Evolutionary conservation across 2,888 invertebrate species (phyloP), one percentile per base, ranked within the genome.

Genomic region (Proisotoma minuta): DNA sequence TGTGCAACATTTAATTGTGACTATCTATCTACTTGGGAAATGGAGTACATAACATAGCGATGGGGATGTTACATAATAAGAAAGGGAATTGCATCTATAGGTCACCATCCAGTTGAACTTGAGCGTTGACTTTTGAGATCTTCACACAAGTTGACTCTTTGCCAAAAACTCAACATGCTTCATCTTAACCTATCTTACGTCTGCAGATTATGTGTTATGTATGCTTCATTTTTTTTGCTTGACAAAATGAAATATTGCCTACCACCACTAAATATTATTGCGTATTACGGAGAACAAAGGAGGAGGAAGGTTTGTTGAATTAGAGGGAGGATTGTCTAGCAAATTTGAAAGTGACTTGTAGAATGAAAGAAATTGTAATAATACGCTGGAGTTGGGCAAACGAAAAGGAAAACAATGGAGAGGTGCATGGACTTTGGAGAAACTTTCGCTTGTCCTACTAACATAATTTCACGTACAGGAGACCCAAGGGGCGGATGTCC

Each of bases 371-470:
- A 43, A 43, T n/a, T 12, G 18, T 43, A 43, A 43, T 43, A 43
- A 43, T 43, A 43, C 15, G 43, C 43, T 43, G 43, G 43, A 43
- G 43, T 43, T 43, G 43, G 20, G 10, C 20, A 5, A 43, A 43
- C 15, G 5, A 20, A 43, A 43, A 43, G 43, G 43, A 43, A 43
- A 43, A 43, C 43, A 43, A 43, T 43, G n/a, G 47, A 10, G 18
- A 18, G 5, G 47, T 49, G 39, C 5, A 54, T 39, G 39, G n/a
- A 18, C 18, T 54, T n/a, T n/a, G 29, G 34, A 54, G 22, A 54
- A 43, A 54, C 53, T 54, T 54, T 54, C 53, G 53, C 39, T 54
- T 54, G 53, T 54, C 53, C 53, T 39, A 54, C 53, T 54, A 24
- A 54, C 53, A 54, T 54, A 24, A 24, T 27, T 51, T 51, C 27